Evolutionary conservation across 2,113 vertebrate genomes (phyloP), one percentile per base, ranked within the genome.

Genomic region (Poeciliopsis retropinna): DNA sequence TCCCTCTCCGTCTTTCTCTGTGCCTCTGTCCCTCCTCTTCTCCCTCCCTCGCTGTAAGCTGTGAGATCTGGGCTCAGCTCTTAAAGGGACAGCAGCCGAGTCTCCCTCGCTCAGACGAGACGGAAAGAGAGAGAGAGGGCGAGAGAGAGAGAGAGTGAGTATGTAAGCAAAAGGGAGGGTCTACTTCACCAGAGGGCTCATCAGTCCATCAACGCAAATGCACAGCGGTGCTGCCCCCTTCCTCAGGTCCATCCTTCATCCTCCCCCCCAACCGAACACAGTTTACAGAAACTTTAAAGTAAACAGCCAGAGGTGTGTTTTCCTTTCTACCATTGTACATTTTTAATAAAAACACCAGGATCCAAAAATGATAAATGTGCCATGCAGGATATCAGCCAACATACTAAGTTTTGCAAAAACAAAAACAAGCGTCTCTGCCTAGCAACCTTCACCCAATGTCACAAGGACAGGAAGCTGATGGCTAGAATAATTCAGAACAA

Each of bases 1-100:
- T 54, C 90, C 67, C 87, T 86, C 81, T 61, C 94, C 85, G 88
- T 86, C 89, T 81, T 82, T 84, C 90, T 76, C 86, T 84, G 90
- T 78, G 90, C 86, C 93, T 90, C 89, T 85, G 92, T 87, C 92
- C 92, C 90, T 93, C 91, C 91, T 90, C 86, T 93, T 90, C 91
- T 91, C 91, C 85, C 89, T 92, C 93, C 87, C 89, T 91, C 47
- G 78, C 90, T 92, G 87, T 89, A 91, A 92, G 89, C 94, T 92
- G 86, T 83, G 95, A 93, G 95, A 95, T 93, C 94, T 94, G 93
- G 94, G 95, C 95, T 95, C 94, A 91, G 92, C 94, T 96, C 96
- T 98, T 98, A 98, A 97, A 97, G 96, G 96, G 97, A 94, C 95
- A 97, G 96, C 89, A 88, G 78, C 84, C 64, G 72, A 77, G 60